Percentiles rank a stretch among this genome's conserved stretches.
phyloP scores from a whole-genome alignment of 2,113 vertebrate genomes.

The Rhinopomastus cyanomelas region DNA sequence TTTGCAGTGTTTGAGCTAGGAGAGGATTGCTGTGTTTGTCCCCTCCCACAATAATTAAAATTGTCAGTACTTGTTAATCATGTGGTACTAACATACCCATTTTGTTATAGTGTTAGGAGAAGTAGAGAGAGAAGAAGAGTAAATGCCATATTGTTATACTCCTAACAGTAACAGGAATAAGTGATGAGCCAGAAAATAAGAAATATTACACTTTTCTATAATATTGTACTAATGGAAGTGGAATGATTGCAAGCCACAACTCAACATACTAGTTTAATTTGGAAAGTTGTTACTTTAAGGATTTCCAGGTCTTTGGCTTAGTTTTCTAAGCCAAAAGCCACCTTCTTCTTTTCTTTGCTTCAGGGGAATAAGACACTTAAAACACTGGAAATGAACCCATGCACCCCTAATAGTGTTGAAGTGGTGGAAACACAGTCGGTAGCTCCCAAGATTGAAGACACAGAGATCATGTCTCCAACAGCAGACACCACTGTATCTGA shows the following conservation, averaged over 20 bases:
- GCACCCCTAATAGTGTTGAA: conserved; percentile 87
- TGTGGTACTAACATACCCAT: rapidly evolving
- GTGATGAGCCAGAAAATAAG: neutral
- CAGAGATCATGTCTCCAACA: conserved; percentile 78
- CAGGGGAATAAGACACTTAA: conserved; percentile 76
- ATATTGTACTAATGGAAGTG: neutral
- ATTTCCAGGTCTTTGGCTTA: neutral
- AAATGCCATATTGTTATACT: neutral
- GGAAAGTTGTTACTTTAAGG: neutral
- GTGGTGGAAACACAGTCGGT: conserved; percentile 82
- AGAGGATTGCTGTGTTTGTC: neutral
- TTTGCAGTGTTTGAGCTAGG: neutral
- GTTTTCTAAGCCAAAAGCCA: neutral
- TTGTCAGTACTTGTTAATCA: neutral
- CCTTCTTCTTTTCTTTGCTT: conserved; percentile 7
- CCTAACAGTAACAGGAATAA: neutral
- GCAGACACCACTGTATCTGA: conserved; percentile 72
- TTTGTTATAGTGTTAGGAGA: neutral
- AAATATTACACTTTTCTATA: neutral
- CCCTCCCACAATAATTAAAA: neutral
- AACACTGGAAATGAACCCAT: conserved; percentile 87
- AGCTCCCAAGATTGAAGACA: conserved; percentile 83
- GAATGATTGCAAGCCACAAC: neutral
- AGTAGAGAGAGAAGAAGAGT: neutral
- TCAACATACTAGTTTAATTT: neutral